Percentiles rank a stretch among this genome's conserved stretches.
Conservation (phyloP, 2,113 vertebrate species). For the Tychaedon coryphoeus region DNA sequence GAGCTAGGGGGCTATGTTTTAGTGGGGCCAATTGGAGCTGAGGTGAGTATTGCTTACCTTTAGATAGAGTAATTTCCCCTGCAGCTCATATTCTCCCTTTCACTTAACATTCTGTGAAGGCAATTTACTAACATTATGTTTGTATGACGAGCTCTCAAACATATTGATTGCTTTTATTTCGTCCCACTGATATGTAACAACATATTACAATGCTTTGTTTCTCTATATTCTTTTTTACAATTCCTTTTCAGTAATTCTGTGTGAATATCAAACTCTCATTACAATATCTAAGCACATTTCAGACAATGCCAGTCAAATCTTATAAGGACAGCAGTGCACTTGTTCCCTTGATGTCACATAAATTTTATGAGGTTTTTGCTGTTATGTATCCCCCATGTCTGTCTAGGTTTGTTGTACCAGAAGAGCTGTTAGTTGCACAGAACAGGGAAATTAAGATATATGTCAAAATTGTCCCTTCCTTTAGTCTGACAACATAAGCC, state of each 20-base stretch:
- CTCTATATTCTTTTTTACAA: background rate
- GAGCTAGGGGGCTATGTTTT: background rate
- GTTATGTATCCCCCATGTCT: background rate
- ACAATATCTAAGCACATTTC: accelerated
- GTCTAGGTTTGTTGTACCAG: background rate
- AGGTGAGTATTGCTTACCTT: background rate
- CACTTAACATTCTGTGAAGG: background rate
- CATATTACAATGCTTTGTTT: background rate
- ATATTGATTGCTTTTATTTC: background rate
- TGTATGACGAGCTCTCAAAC: background rate
- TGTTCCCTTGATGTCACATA: background rate
- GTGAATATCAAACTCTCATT: background rate
- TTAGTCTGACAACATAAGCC: background rate
- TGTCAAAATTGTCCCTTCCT: background rate
- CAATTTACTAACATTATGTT: background rate
- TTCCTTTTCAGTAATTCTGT: background rate
- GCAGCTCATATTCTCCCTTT: background rate
- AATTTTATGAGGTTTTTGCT: accelerated
- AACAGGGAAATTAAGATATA: background rate
- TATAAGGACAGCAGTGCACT: background rate
- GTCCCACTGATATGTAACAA: background rate
- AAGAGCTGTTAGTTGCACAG: background rate
- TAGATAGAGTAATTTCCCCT: background rate
- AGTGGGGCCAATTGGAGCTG: background rate
- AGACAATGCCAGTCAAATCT: background rate